Conservation (phyloP, 2,888 invertebrate genomes). For the Bugulina stolonifera region DNA sequence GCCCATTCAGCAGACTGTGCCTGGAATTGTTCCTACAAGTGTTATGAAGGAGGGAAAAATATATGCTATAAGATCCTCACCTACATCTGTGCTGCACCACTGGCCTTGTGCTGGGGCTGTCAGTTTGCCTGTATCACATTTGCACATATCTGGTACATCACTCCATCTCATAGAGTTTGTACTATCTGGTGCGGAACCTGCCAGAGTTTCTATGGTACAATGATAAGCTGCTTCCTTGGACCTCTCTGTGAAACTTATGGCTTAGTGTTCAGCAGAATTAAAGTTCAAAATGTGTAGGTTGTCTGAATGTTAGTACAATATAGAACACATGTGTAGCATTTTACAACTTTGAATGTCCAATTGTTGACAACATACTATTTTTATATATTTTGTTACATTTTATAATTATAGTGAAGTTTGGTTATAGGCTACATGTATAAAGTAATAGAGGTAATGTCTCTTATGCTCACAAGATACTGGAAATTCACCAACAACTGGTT, state of each 20-base stretch:
- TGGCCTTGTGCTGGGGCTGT: constrained; percentile 59
- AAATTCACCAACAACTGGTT: no score
- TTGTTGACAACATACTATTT: no score
- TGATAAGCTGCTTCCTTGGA: constrained; percentile 34
- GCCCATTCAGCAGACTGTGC: no score
- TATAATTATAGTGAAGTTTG: no score
- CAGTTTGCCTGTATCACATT: constrained; percentile 56
- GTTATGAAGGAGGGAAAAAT: constrained; percentile 63
- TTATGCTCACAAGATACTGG: no score
- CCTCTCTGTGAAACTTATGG: constrained; percentile 30
- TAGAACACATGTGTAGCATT: no score
- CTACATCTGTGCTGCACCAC: constrained; percentile 63
- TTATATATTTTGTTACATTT: no score
- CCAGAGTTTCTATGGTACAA: constrained; percentile 59
- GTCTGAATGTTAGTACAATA: no score
- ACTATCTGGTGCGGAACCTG: constrained; percentile 64
- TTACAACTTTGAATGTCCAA: no score
- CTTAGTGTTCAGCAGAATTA: constrained; percentile 27
- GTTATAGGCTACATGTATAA: no score
- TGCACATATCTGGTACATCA: constrained; percentile 68
- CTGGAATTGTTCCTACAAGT: no score
- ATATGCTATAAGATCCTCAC: constrained; percentile 67
- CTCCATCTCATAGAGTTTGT: constrained; percentile 63
- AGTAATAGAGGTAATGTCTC: no score
- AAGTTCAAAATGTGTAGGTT: neutral